Evolutionary conservation across 2,888 invertebrate genomes (phyloP).

Genomic region (Mythimna ferrago): DNA sequence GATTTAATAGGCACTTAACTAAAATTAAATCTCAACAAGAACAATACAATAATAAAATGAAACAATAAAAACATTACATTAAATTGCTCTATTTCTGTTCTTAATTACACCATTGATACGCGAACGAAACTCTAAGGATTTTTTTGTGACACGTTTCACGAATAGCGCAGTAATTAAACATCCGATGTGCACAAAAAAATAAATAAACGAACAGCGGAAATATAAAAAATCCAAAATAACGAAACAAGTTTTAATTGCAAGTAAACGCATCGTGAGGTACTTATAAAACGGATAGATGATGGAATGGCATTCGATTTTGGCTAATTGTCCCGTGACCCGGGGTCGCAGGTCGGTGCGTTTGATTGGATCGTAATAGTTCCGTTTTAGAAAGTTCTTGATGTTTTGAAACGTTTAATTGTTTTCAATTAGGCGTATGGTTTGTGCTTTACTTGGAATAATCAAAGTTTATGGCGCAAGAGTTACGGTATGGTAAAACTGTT

Average conservation of each 20-base stretch:
- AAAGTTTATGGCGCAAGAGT: not conserved
- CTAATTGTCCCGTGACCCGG: constrained; percentile 57
- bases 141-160: constrained; percentile 49
- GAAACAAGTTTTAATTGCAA: constrained; percentile 68
- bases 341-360: constrained; percentile 55
- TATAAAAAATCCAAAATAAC: constrained; percentile 61
- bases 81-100: constrained; percentile 46
- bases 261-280: constrained; percentile 66
- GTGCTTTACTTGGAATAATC: constrained; percentile 27
- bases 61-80: constrained; percentile 18
- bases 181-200: constrained; percentile 55
- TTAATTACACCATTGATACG: constrained; percentile 38
- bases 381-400: constrained; percentile 61
- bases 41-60: constrained; percentile 15
- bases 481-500: not conserved
- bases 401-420: constrained; percentile 56
- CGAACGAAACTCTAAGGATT: constrained; percentile 23
- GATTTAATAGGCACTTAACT: constrained; percentile 1
- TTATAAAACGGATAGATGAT: constrained; percentile 46
- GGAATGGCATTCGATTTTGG: constrained; percentile 64
- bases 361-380: constrained; percentile 62
- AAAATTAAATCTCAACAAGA: constrained; percentile 10
- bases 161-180: constrained; percentile 53
- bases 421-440: constrained; percentile 27
- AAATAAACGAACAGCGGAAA: constrained; percentile 57